phyloP scores from a whole-genome alignment of 1,140 invertebrate species.

The Lepeophtheirus salmonis region DNA sequence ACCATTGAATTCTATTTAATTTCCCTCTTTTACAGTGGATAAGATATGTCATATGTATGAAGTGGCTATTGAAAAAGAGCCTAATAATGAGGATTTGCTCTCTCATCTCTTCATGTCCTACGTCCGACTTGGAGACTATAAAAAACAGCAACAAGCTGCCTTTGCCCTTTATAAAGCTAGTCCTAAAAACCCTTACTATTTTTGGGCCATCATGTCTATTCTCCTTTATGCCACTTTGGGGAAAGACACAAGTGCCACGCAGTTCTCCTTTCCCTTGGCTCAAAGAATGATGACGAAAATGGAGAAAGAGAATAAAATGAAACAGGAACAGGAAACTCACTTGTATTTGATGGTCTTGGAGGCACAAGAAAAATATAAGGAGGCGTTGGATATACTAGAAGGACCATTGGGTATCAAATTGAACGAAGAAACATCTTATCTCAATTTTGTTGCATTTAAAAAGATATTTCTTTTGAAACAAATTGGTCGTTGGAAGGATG shows the following conservation, averaged over 20 bases:
- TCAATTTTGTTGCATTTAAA: slow-evolving; percentile 35
- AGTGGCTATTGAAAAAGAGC: slow-evolving; percentile 59
- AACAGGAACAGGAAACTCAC: slow-evolving; percentile 78
- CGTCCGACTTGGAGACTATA: slow-evolving; percentile 69
- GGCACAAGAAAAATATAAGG: slow-evolving; percentile 52
- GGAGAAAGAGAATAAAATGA: slow-evolving; percentile 65
- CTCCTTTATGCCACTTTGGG: slow-evolving; percentile 4
- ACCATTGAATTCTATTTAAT: slow-evolving; percentile 17
- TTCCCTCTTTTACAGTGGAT: slow-evolving; percentile 45
- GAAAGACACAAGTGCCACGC: slow-evolving; percentile 24
- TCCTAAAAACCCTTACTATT: slow-evolving; percentile 89
- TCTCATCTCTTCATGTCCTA: slow-evolving; percentile 89
- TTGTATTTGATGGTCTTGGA: slow-evolving; percentile 78
- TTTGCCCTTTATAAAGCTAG: slow-evolving; percentile 64
- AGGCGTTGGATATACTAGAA: slow-evolving; percentile 56
- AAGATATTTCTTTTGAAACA: slow-evolving; percentile 51
- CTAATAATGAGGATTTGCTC: slow-evolving; percentile 71
- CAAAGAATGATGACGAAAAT: slow-evolving; percentile 60
- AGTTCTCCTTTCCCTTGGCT: slow-evolving; percentile 55
- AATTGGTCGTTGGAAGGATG: slow-evolving; percentile 47
- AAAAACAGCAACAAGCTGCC: slow-evolving; percentile 72
- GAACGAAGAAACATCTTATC: slow-evolving; percentile 21
- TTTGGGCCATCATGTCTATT: slow-evolving; percentile 46
- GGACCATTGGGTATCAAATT: slow-evolving; percentile 41
- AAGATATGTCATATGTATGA: slow-evolving; percentile 59